Evolutionary conservation across 2,113 vertebrate genomes (phyloP), one percentile per base, ranked within the genome.

Genomic region (Otis tarda): DNA sequence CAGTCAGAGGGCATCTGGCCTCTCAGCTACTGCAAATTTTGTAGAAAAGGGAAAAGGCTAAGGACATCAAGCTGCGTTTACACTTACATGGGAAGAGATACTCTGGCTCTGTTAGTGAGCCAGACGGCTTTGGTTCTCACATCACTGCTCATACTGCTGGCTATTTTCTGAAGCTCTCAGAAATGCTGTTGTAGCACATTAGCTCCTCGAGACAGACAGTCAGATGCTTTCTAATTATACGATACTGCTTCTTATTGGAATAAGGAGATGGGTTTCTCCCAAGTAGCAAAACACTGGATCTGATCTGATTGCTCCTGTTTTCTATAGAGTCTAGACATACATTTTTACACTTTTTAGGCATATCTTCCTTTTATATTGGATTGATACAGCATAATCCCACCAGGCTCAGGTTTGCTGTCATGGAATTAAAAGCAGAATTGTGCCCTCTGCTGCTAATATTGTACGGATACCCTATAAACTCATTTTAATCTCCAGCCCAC

Each of bases 111-210:
- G 73, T 22, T 61, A 55, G 89, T 28, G 81, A 93, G 89, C 69
- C 96, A 96, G 94, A 93, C 74, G 52, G 92, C 77, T 87, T n/a
- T 0, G 4, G 63, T 73, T 96, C 91, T 96, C 94, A 87, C 96
- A 87, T 94, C 96, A 93, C 92, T 95, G 96, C 94, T 97, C 94
- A 94, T 91, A 35, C 96, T 94, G 81, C 89, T 94, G 91, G 86
- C 89, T 91, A 61, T 53, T 73, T 94, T 67, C 91, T 94, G 83
- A 89, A 83, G 89, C 77, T 83, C 70, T 89, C 93, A 91, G 69
- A 96, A 94, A 92, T 89, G n/a, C 81, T 94, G 77, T 82, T 95
- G 70, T 28, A 82, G 81, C n/a, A 21, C 47, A 95, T 94, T 80
- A 95, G 94, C 78, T 94, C 41, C 17, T 73, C 74, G 76, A 94